phyloP scores from a whole-genome alignment of 1,140 invertebrate species.

The Mylabris phalerata region DNA sequence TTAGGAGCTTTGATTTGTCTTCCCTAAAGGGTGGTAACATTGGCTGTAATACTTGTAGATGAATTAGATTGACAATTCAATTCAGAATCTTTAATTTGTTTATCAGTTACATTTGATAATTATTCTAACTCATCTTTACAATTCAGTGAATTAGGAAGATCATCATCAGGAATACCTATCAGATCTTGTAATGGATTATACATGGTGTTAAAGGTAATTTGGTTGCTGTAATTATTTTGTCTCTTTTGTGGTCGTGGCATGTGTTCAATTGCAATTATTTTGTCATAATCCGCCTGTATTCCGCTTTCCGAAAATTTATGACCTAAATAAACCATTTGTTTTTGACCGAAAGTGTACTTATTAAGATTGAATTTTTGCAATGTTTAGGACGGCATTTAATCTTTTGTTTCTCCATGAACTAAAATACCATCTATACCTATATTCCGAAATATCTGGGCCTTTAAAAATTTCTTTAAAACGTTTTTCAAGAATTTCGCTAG shows the following conservation, averaged over 20 bases:
- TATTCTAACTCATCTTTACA: no score
- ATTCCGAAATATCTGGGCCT: constrained; percentile 27
- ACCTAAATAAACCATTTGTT: constrained; percentile 8
- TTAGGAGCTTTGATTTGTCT: no score
- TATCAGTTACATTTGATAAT: no score
- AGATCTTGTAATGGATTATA: no score
- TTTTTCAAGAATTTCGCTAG: constrained; percentile 36
- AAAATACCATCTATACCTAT: constrained; percentile 39
- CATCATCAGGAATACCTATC: no score
- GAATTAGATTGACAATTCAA: no score
- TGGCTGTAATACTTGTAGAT: no score
- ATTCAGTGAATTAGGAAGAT: no score
- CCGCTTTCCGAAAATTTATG: constrained; percentile 3
- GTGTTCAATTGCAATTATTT: neutral
- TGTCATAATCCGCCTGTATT: neutral
- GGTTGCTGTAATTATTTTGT: no score
- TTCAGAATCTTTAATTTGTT: no score
- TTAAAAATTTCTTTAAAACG: constrained; percentile 25
- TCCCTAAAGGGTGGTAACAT: no score
- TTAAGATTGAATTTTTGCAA: constrained; percentile 33
- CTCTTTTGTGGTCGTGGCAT: neutral
- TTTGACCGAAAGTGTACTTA: constrained; percentile 31
- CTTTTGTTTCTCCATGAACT: constrained; percentile 23
- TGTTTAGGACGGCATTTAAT: constrained; percentile 32
- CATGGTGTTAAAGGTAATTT: no score